Conservation (phyloP, 2,113 vertebrate species). For the Meriones unguiculatus region DNA sequence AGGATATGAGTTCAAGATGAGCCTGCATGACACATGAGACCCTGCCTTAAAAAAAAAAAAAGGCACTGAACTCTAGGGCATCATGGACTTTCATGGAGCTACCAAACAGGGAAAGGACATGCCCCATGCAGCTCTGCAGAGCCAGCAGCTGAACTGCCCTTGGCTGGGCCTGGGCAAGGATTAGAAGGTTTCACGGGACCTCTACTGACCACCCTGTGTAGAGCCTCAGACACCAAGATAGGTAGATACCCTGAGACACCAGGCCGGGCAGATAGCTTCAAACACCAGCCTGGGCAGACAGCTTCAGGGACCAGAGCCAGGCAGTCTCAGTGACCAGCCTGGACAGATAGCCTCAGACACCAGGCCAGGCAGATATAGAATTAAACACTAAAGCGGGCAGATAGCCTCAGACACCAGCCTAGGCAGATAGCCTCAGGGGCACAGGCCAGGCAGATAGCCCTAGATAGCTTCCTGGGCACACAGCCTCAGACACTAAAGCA, state of each 20-base stretch:
- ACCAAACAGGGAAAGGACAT: rapidly evolving
- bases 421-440: background rate
- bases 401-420: background rate
- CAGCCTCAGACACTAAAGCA: background rate
- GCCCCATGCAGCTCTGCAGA: background rate
- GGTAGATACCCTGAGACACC: too few relatives aligned
- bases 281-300: background rate
- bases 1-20: background rate
- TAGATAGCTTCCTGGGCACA: background rate
- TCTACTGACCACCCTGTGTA: background rate
- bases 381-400: too few relatives aligned
- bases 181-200: rapidly evolving
- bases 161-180: background rate
- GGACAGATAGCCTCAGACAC: background rate
- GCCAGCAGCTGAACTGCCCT: background rate
- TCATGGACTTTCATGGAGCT: background rate
- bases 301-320: background rate
- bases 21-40: background rate
- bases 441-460: background rate
- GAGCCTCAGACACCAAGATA: background rate
- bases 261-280: background rate
- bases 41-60: background rate
- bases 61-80: background rate
- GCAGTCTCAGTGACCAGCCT: background rate
- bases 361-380: background rate